Conservation (phyloP, 2,888 invertebrate species). For the Tetranychus truncatus region DNA sequence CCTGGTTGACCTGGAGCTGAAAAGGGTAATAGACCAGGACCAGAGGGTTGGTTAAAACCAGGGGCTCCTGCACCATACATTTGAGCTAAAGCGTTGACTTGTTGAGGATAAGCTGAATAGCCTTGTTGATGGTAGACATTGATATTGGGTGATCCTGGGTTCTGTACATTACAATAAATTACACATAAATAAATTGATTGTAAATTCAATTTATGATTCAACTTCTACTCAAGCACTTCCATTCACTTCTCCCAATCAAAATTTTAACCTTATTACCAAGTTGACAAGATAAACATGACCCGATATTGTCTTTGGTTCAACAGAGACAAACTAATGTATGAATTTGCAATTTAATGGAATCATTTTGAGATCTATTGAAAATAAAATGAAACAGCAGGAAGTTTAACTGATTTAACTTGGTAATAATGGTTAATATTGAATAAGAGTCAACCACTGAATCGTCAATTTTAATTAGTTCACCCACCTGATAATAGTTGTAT, state of each 20-base stretch:
- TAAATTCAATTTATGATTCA: too few species aligned
- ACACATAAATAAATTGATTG: background rate
- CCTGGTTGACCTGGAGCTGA: background rate
- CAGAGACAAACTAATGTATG: too few species aligned
- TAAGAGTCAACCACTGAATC: background rate
- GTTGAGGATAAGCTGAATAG: background rate
- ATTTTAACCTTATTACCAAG: background rate
- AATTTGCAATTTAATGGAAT: too few species aligned
- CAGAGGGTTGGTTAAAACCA: background rate
- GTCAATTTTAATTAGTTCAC: background rate
- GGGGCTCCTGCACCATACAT: background rate
- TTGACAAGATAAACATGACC: background rate
- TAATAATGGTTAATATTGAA: too few species aligned
- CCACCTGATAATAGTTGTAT: conserved; percentile 1
- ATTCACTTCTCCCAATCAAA: background rate
- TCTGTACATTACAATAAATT: background rate
- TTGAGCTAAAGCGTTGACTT: background rate
- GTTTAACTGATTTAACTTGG: background rate
- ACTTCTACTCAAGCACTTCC: too few species aligned
- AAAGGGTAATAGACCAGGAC: background rate
- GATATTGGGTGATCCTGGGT: background rate
- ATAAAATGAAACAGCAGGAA: background rate
- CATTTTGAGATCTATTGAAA: too few species aligned
- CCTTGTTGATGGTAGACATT: conserved; percentile 8
- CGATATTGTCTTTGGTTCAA: too few species aligned